Base-by-base conservation (phyloP, 23 tunicate genomes). In the Trididemnum miniatum region DNA sequence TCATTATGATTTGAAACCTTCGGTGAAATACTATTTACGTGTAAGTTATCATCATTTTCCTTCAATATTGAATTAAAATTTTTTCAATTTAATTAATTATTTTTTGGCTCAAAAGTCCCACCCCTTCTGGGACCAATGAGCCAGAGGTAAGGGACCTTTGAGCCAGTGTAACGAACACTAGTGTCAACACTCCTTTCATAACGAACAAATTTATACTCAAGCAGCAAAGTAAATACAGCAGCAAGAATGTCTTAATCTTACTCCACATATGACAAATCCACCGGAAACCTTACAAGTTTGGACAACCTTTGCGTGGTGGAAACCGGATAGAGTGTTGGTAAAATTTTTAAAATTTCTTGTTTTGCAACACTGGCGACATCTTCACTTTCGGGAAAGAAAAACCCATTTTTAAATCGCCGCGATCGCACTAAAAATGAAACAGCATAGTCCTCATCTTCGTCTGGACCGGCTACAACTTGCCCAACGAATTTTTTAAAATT, bases 341-440 rank as follows among this genome's bases (percentile, higher is more conserved):
- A 35, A 33, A 71, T 31, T 25, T 71, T 71, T 25, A 71, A 20
- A 31, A 71, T 71, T 34, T 71, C 76, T 71, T 71, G 39, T 33
- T 33, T 20, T 18, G 39, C n/a, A 35, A 71, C 39, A 28, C 27
- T 18, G 22, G 76, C 76, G 22, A 31, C 39, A 71, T 71, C 76
- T 71, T 71, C 76, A 28, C n/a, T 71, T 34, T 71, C 76, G 39
- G 76, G 76, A 35, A 33, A 71, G n/a, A 71, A 22, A 71, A 71
- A 71, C 44, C 76, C 76, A 31, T 71, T 71, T 33, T 71, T 71
- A 12, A 71, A 35, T 71, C 44, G 39, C 76, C 44, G 39, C 3
- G 76, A 71, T 71, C 76, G 39, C 67, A 62, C 67, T 25, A 62
- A 62, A 62, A 62, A 62, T 12, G 67, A 62, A 62, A 62, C 22